phyloP scores from a whole-genome alignment of 2,797 vertebrate genomes.

The Macrochelys suwanniensis region DNA sequence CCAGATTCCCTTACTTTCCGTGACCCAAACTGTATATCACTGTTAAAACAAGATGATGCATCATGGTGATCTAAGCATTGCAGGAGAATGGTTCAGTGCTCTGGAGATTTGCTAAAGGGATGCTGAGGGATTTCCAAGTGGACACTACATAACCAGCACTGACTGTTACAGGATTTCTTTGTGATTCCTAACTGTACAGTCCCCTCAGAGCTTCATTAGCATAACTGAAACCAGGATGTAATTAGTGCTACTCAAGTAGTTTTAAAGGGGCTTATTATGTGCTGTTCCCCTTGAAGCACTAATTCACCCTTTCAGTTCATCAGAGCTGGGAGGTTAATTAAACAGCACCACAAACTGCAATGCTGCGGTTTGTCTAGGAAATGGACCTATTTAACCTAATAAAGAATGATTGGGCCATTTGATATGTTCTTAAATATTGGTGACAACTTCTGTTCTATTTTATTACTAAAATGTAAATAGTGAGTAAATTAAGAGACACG shows the following conservation, averaged over 20 bases:
- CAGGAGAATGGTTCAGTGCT: not conserved
- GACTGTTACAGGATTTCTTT: not conserved
- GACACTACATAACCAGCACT: not conserved
- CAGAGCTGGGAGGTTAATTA: not conserved
- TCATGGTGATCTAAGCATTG: not conserved
- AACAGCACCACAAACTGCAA: not conserved
- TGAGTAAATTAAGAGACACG: not conserved
- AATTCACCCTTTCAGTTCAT: conserved; percentile 31
- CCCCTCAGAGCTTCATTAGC: conserved; percentile 12
- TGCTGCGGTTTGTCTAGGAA: not conserved
- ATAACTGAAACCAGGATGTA: conserved; percentile 60
- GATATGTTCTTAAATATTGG: conserved; percentile 1
- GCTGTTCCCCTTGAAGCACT: not conserved
- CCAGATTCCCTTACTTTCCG: not conserved
- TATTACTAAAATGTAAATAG: not conserved
- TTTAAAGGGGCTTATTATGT: conserved; percentile 42
- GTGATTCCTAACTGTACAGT: not conserved
- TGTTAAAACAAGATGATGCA: not conserved
- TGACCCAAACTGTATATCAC: not conserved
- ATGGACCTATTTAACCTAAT: not conserved
- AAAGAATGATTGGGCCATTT: not conserved
- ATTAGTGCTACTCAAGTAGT: conserved; percentile 27
- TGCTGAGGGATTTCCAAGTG: not conserved
- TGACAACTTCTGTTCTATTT: not conserved
- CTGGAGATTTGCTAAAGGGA: not conserved